phyloP scores from a whole-genome alignment of 2,888 invertebrate genomes.

The Electrophaes corylata region DNA sequence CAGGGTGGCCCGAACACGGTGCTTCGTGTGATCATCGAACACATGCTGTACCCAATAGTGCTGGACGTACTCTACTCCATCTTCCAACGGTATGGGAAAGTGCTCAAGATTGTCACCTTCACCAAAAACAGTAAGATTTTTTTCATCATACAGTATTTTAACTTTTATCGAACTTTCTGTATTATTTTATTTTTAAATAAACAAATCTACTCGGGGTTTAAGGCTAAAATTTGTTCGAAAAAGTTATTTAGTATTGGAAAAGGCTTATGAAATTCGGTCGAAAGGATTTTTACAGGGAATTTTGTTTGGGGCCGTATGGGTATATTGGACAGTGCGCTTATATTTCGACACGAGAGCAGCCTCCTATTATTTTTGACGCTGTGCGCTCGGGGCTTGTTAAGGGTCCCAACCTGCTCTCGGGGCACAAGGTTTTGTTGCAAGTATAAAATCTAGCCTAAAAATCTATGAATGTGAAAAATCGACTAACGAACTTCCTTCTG shows the following conservation, averaged over 20 bases:
- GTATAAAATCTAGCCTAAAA: not conserved
- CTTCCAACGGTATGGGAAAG: conserved; percentile 99
- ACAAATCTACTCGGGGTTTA: too few species aligned
- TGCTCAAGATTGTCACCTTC: conserved; percentile 99
- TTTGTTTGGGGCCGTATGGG: not conserved
- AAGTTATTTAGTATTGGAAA: not conserved
- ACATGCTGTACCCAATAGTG: conserved; percentile 99
- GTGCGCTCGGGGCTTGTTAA: conserved; percentile 3
- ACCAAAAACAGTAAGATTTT: conserved; percentile 98
- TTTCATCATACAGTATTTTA: not conserved
- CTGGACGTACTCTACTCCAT: conserved; percentile 98
- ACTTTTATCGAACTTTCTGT: too few species aligned
- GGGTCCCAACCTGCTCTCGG: not conserved
- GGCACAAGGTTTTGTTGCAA: conserved; percentile 1
- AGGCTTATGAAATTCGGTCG: not conserved
- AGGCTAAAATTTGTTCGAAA: too few species aligned
- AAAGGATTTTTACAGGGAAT: not conserved
- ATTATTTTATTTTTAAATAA: too few species aligned
- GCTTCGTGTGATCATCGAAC: conserved; percentile 98
- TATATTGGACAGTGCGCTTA: not conserved
- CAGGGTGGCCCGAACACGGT: conserved; percentile 97
- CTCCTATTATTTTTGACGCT: conserved; percentile 6
- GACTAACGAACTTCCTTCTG: not conserved
- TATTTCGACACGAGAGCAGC: conserved; percentile 1
- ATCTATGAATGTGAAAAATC: not conserved